Evolutionary conservation across 2,113 vertebrate species (phyloP), one percentile per base, ranked within the genome.

Genomic region (Pogonocichla stellata): DNA sequence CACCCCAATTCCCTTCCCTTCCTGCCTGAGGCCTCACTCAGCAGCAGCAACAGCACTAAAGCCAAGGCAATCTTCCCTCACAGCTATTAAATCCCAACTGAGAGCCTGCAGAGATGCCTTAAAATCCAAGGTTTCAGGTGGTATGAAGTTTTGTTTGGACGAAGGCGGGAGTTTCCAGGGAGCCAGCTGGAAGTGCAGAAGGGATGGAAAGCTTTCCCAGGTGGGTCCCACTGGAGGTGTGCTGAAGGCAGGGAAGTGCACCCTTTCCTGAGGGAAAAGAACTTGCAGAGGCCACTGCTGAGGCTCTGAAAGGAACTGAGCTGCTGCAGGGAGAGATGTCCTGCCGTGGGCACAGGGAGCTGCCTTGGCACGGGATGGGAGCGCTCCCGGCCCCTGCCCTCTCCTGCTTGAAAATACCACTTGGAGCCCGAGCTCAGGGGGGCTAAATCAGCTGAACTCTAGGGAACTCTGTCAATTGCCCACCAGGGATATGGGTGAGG

Each of bases 311-410:
- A 36, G 0, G 14, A 33, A 29, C 29, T 1, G 3, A 16, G n/a
- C 42, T 38, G 19, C 24, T 26, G 53, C 42, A 69, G 12, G 29
- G 28, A 67, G 22, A 38, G 16, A 9, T 9, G 7, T 25, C 6
- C 40, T 48, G 3, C 0, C 1, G 0, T 19, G 26, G n/a, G 20
- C 33, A 31, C 50, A 12, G 53, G 24, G 24, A 13, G 23, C 47
- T 48, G 23, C 47, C 56, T 53, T 15, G 23, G 47, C 23, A 48
- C 13, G 10, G 11, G 74, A 58, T 0, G 6, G 36, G 24, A 79
- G 24, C 1, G 0, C 0, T 1, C 23, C 38, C 0, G 0, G 31
- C 11, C 36, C 8, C 8, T 0, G 2, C 60, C 60, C 53, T 14
- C 19, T 53, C 31, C 48, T 54, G 25, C 60, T 65, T 6, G 8